phyloP scores from a whole-genome alignment of 2,888 invertebrate species.

The Pimpla rufipes region DNA sequence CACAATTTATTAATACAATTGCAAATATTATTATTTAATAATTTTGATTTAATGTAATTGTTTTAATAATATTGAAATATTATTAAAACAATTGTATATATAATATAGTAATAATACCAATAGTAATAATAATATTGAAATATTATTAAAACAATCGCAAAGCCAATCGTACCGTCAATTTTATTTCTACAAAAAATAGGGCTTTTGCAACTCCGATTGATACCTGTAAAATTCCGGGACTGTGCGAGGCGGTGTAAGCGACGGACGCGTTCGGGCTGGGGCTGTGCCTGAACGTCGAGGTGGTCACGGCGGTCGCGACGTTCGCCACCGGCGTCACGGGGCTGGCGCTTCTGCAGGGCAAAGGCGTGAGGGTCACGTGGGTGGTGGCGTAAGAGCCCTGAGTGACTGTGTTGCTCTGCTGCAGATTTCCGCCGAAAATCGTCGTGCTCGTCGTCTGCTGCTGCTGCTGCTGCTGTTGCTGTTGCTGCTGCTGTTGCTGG shows the following conservation, averaged over 20 bases:
- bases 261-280: slow-evolving; percentile 82
- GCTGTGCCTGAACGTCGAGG: slow-evolving; percentile 81
- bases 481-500: slow-evolving; percentile 80
- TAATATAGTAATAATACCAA: too few relatives aligned
- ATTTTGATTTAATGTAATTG: too few relatives aligned
- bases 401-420: slow-evolving; percentile 87
- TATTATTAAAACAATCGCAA: too few relatives aligned
- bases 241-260: slow-evolving; percentile 80
- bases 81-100: too few relatives aligned
- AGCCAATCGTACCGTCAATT: too few relatives aligned
- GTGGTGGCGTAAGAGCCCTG: slow-evolving; percentile 87
- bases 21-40: too few relatives aligned
- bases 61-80: too few relatives aligned
- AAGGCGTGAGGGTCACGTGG: slow-evolving; percentile 85
- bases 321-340: slow-evolving; percentile 77
- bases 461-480: too few relatives aligned
- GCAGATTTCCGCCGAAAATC: slow-evolving; percentile 82
- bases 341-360: slow-evolving; percentile 82
- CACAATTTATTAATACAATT: too few relatives aligned
- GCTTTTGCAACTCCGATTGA: too few relatives aligned
- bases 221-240: slow-evolving; percentile 82
- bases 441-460: slow-evolving; percentile 71
- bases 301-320: slow-evolving; percentile 75
- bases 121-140: too few relatives aligned
- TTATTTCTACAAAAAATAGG: too few relatives aligned